phyloP scores from a whole-genome alignment of 2,888 invertebrate genomes.

The Aspidiotus rigidus region DNA sequence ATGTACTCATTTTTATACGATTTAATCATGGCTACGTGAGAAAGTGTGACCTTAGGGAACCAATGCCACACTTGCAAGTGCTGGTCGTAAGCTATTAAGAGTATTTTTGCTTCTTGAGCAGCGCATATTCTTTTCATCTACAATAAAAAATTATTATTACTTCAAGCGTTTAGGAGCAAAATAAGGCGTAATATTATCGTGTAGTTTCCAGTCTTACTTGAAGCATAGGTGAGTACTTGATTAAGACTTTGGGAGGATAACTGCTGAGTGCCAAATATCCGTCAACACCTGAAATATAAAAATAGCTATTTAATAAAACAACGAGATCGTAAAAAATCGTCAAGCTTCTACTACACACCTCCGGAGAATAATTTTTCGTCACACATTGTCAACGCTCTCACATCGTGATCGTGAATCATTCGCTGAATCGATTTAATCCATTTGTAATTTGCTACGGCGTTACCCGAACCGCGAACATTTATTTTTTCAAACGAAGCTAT shows the following conservation, averaged over 20 bases:
- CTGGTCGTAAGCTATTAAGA: conserved; percentile 43
- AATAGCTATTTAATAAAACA: not conserved
- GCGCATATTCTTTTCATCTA: conserved; percentile 40
- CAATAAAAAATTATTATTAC: conserved; percentile 26
- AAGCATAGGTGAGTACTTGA: conserved; percentile 63
- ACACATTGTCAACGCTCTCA: conserved; percentile 59
- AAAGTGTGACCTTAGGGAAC: conserved; percentile 24
- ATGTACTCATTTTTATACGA: conserved; percentile 44
- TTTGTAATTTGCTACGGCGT: conserved; percentile 45
- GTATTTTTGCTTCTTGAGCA: conserved; percentile 41
- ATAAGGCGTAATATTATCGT: not conserved
- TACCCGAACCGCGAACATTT: conserved; percentile 41
- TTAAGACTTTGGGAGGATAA: conserved; percentile 56
- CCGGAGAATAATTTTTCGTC: conserved; percentile 62
- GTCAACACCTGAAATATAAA: conserved; percentile 50
- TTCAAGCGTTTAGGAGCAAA: conserved; percentile 14
- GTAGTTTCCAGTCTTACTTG: conserved; percentile 42
- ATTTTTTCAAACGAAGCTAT: conserved; percentile 66
- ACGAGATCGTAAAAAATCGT: conserved; percentile 1
- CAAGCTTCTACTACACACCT: conserved; percentile 43
- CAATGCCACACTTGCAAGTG: conserved; percentile 44
- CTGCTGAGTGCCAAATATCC: conserved; percentile 66
- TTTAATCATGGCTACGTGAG: conserved; percentile 32
- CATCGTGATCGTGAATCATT: conserved; percentile 77
- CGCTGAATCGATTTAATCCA: conserved; percentile 78